Percentiles rank a stretch among this genome's conserved stretches.
These are phyloP conservation scores for Lasioglossum lativentre DNA, from an alignment of 2,888 invertebrate species.

Conservation along the genomic window DNA sequence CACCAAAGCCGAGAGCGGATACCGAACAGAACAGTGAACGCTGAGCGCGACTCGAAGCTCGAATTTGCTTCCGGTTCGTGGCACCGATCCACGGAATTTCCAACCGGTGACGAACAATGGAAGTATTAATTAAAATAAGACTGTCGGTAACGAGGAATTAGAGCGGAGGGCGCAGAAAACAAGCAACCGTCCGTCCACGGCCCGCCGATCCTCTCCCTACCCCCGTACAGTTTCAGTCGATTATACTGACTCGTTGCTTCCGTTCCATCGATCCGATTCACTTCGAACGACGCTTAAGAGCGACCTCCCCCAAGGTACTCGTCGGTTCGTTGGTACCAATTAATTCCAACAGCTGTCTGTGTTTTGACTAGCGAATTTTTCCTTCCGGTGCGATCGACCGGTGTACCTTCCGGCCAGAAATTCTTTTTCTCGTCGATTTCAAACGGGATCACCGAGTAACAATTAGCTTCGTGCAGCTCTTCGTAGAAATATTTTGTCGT, in stretches of 20 bases:
- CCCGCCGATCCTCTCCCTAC: not conserved
- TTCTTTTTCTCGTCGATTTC: not conserved
- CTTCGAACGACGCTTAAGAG: slow-evolving; percentile 45
- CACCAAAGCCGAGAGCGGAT: not conserved
- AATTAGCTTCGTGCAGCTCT: not conserved
- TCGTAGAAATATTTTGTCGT: too few relatives aligned
- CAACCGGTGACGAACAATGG: not conserved
- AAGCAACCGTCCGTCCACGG: not conserved
- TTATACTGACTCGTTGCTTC: slow-evolving; percentile 40
- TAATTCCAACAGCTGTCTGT: slow-evolving; percentile 60
- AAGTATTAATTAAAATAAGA: slow-evolving; percentile 10
- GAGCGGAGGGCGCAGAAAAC: slow-evolving; percentile 19
- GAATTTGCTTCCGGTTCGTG: not conserved
- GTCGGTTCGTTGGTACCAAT: slow-evolving; percentile 57
- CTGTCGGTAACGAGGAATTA: not conserved
- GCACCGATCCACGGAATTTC: not conserved
- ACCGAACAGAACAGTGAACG: not conserved
- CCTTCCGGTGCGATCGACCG: not conserved
- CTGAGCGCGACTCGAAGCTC: not conserved
- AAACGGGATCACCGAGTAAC: not conserved
- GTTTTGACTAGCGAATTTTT: slow-evolving; percentile 41
- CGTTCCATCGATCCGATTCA: slow-evolving; percentile 55
- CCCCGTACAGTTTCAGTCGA: slow-evolving; percentile 1
- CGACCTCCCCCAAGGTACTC: slow-evolving; percentile 47
- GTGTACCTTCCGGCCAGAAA: not conserved